Evolutionary conservation across 2,888 invertebrate species (phyloP), one percentile per base, ranked within the genome.

Genomic region (Agriopis leucophaearia): DNA sequence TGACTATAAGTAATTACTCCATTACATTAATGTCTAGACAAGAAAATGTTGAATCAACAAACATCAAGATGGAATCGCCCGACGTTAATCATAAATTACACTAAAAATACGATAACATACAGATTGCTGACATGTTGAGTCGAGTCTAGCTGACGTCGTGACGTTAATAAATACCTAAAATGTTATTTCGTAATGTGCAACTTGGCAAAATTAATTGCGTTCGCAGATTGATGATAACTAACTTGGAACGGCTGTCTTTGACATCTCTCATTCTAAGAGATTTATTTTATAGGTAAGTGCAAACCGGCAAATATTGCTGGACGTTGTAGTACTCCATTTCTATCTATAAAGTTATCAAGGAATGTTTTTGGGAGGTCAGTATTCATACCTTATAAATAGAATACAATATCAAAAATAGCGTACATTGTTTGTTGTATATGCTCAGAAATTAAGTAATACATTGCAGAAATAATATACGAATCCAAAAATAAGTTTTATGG

Each of bases 401-500:
- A 15, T 51, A 51, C n/a, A 4, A 27, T 48, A 12, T 12, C 18
- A 27, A 18, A 18, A 18, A 48, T 48, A 38, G 52, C 36, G 16
- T n/a, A n/a, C 38, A 54, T 42, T n/a, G 42, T n/a, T 42, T 55
- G 27, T 55, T 44, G 55, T 55, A 3, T 27, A 15, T 55, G n/a
- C 40, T 42, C 27, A 18, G 13, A 55, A n/a, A 55, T 27, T n/a
- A 44, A 8, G 38, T 54, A 54, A 55, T n/a, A 55, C 18, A 18
- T 40, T 7, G 18, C 48, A 73, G 15, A 44, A 70, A 72, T 76
- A 74, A 75, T 72, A 72, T 72, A 55, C 52, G 40, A 47, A 71
- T 55, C 66, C 74, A 61, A 74, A 80, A 79, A 77, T 82, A 78
- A 70, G 51, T 59, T 78, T 76, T 71, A 74, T 74, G 71, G 71